Base-by-base conservation (phyloP, 2,888 invertebrate genomes). In the Gonocerus acuteangulatus region DNA sequence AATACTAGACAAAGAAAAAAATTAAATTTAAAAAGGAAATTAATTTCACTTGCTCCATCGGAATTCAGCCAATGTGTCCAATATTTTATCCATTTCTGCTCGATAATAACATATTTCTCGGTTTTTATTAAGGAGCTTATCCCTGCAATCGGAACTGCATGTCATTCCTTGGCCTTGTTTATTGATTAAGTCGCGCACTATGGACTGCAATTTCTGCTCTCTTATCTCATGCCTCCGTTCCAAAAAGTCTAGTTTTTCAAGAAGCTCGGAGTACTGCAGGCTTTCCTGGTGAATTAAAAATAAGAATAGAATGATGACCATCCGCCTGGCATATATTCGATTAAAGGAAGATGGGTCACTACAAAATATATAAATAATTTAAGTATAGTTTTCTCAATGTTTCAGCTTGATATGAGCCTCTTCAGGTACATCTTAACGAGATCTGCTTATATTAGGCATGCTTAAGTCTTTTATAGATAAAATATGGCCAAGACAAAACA, bases 191-290 rank as follows among this genome's bases (percentile, higher is more conserved):
- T 75, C 75, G 47, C 76, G 74, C 18, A 78, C 74, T 48, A 78
- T 75, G 1, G 75, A 72, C 61, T 76, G 71, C 48, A 78, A 69
- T 39, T 77, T 72, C 62, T 74, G 72, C 66, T 78, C 78, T n/a
- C 77, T 70, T 56, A 77, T 75, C 67, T 76, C 76, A 67, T 77
- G 77, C 23, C 74, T 72, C 67, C 74, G 72, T 66, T 78, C 77
- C 67, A 77, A 69, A 64, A 72, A 73, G 44, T 72, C 70, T 62
- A 78, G 72, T 75, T 77, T 69, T 23, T 68, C 69, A 48, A 68
- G 64, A 11, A 69, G 65, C 27, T 61, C 60, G 60, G 65, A 64
- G 59, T 67, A 69, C 65, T 67, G 67, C 22, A 62, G 36, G 44
- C 64, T 66, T 39, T 70, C 69, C 69, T 68, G 22, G 21, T 3